A percentile compares a stretch with the other conserved stretches of the same genome.
phyloP scores from a whole-genome alignment of 2,797 vertebrate species.

The Merluccius polli region DNA sequence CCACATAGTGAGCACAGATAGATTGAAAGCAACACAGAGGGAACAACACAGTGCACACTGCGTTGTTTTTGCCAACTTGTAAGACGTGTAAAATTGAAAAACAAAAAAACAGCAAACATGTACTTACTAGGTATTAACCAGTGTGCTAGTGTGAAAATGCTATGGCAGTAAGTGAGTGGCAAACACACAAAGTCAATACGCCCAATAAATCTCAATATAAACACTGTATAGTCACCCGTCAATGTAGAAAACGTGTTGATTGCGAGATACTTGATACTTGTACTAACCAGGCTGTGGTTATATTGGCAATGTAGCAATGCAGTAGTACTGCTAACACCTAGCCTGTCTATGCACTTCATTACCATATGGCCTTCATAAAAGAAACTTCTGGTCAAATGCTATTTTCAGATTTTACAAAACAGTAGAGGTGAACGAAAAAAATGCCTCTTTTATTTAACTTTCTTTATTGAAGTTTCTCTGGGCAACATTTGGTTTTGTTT shows the following conservation, averaged over 20 bases:
- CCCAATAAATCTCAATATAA: constrained; percentile 1
- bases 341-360: background rate
- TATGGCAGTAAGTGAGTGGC: constrained; percentile 1
- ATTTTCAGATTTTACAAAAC: background rate
- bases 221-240: background rate
- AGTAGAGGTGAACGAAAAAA: background rate
- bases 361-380: background rate
- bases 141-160: constrained; percentile 2
- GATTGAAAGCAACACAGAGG: background rate
- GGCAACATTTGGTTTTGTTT: background rate
- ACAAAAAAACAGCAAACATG: constrained; percentile 2
- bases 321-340: background rate
- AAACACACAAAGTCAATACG: constrained; percentile 2
- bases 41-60: background rate
- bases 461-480: background rate
- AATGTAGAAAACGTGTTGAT: background rate
- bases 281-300: background rate
- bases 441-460: background rate
- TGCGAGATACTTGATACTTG: background rate
- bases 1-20: background rate
- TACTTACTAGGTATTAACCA: background rate
- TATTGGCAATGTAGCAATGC: background rate
- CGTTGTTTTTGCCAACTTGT: background rate
- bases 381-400: background rate
- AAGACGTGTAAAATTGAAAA: background rate